Conservation (phyloP, 2,113 vertebrate genomes). For the Hystrix cristata region DNA sequence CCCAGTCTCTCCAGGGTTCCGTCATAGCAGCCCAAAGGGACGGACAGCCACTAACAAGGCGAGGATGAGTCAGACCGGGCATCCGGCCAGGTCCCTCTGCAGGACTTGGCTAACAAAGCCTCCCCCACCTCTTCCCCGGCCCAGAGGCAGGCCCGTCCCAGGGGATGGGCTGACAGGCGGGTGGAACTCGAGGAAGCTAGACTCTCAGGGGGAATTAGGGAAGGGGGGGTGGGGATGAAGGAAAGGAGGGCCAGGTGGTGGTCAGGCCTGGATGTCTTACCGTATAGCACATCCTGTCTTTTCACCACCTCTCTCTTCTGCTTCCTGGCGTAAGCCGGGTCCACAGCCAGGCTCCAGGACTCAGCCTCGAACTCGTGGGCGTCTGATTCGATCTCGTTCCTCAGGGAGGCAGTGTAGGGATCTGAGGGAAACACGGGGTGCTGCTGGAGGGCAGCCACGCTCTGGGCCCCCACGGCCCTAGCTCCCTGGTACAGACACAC, state of each 20-base stretch:
- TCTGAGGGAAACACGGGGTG: conserved; percentile 87
- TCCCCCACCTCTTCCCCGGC: background rate
- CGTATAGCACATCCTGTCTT: conserved; percentile 97
- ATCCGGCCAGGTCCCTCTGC: fast-evolving
- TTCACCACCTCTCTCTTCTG: conserved; percentile 92
- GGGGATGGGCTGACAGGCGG: background rate
- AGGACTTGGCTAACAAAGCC: background rate
- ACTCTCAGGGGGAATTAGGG: background rate
- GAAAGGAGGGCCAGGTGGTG: fast-evolving
- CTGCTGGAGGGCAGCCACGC: background rate
- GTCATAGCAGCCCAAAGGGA: background rate
- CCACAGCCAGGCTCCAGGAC: conserved; percentile 97
- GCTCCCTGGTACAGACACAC: fast-evolving
- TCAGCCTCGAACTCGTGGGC: conserved; percentile 95
- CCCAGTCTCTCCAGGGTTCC: background rate
- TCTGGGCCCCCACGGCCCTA: fast-evolving
- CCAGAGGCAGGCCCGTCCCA: fast-evolving
- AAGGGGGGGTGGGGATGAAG: background rate
- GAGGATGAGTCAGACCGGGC: background rate
- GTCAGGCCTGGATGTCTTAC: conserved; percentile 84
- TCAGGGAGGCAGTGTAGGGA: conserved; percentile 89
- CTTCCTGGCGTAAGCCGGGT: conserved; percentile 91
- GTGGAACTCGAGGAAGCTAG: fast-evolving
- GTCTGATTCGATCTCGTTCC: conserved; percentile 93
- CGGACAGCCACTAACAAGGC: background rate